Evolutionary conservation across 2,113 vertebrate species (phyloP), one percentile per base, ranked within the genome.

Genomic region (Hemiprocne comata): DNA sequence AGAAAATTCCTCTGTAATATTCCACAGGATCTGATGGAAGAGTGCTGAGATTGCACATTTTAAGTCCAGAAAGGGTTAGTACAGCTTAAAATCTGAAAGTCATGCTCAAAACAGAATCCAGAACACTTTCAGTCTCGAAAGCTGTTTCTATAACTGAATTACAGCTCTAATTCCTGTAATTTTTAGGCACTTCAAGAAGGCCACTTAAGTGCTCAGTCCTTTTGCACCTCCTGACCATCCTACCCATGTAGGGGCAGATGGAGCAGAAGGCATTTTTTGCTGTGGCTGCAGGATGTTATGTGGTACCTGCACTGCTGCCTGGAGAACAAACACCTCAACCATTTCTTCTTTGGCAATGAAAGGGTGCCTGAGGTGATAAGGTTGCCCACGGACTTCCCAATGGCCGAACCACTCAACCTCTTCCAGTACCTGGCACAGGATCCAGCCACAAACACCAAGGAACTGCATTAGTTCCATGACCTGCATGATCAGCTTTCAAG

Each of bases 21-120:
- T 31, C 31, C 1, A 0, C 19, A 31, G 48, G 42, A 65, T 44
- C 11, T 6, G 18, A 38, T 0, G 24, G 54, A 92, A 38, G 1
- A 57, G 50, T 3, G 0, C 7, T 28, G 14, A 40, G 38, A 28
- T 3, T 10, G 12, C 5, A 34, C 31, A 19, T 2, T 23, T 1
- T 1, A 10, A 19, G 40, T 48, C 62, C 54, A 38, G 9, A 82
- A 82, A 36, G 17, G 23, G 26, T 20, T 33, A 19, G 6, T 10
- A 69, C 17, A 36, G 29, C 33, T 78, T 78, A 31, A 51, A 42
- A 42, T 21, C 26, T 23, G 19, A 34, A 51, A 72, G 25, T 28
- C 44, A 42, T 67, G 51, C 21, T 85, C 55, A 78, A 46, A 57
- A 51, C 11, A 78, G 25, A 42, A 72, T 46, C 58, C 71, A 86